Evolutionary conservation across 2,797 vertebrate species (phyloP).

Genomic region (Prunella strophiata): DNA sequence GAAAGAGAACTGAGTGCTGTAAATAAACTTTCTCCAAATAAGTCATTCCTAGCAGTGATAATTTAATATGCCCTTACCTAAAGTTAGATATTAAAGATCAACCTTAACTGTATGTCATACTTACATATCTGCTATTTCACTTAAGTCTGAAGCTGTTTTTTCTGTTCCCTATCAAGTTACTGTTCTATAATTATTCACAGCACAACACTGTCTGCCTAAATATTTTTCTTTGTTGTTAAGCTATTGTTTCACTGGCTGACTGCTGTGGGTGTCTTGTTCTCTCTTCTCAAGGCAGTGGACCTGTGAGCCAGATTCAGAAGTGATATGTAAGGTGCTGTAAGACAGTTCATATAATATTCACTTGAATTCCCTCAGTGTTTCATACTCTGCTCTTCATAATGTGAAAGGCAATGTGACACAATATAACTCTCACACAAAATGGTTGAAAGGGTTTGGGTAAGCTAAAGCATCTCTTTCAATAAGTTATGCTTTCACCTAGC

Average conservation of each 20-base stretch:
- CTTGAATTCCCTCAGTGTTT: background rate
- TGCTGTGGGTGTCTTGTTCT: background rate
- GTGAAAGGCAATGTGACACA: background rate
- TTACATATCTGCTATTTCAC: background rate
- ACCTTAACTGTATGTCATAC: background rate
- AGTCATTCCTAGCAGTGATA: background rate
- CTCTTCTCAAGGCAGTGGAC: background rate
- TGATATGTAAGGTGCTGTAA: conserved; percentile 23
- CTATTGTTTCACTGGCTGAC: background rate
- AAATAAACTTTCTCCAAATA: background rate
- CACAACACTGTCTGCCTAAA: background rate
- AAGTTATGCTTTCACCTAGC: background rate
- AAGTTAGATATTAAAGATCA: background rate
- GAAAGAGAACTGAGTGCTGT: background rate
- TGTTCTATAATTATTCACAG: background rate
- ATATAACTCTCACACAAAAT: background rate
- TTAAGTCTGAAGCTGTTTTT: background rate
- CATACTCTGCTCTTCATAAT: background rate
- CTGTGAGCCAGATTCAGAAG: background rate
- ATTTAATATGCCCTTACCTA: background rate
- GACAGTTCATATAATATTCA: background rate
- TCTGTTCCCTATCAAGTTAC: conserved; percentile 7
- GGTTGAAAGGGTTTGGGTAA: background rate
- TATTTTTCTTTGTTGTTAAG: conserved; percentile 24
- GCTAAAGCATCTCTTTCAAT: background rate